Conservation (phyloP, 2,113 vertebrate genomes). For the Hippocampus comes region DNA sequence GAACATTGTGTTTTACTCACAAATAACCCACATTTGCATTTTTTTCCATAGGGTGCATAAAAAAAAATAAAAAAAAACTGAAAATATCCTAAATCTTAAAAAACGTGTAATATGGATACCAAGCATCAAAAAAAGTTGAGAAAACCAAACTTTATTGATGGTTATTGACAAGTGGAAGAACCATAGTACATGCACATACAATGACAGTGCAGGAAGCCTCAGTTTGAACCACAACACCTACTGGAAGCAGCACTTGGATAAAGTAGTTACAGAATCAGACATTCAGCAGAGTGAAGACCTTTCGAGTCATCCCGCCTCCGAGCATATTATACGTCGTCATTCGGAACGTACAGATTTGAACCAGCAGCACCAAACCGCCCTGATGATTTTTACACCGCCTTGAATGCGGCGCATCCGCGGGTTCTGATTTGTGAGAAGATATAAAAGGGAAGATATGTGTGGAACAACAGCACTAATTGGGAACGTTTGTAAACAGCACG, state of each 20-base stretch:
- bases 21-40: too few species aligned
- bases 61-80: too few species aligned
- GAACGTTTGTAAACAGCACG: conserved; percentile 93
- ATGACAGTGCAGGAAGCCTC: conserved; percentile 91
- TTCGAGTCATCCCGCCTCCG: conserved; percentile 4
- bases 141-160: conserved; percentile 93
- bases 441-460: conserved; percentile 80
- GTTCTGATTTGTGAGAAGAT: conserved; percentile 71
- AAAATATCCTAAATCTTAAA: background rate
- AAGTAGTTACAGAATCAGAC: conserved; percentile 80
- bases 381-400: conserved; percentile 46
- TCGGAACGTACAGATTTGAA: conserved; percentile 66
- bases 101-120: conserved; percentile 15
- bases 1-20: too few species aligned
- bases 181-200: conserved; percentile 96
- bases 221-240: conserved; percentile 86
- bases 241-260: conserved; percentile 91
- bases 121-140: conserved; percentile 75
- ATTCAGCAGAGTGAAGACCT: conserved; percentile 39
- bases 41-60: too few species aligned
- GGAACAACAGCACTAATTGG: conserved; percentile 86
- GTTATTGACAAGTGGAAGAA: conserved; percentile 88
- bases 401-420: conserved; percentile 50
- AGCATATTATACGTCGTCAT: conserved; percentile 19
- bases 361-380: background rate